These are phyloP conservation scores for Cephus runcator DNA, from an alignment of 2,888 invertebrate species.

Conservation along the genomic window DNA sequence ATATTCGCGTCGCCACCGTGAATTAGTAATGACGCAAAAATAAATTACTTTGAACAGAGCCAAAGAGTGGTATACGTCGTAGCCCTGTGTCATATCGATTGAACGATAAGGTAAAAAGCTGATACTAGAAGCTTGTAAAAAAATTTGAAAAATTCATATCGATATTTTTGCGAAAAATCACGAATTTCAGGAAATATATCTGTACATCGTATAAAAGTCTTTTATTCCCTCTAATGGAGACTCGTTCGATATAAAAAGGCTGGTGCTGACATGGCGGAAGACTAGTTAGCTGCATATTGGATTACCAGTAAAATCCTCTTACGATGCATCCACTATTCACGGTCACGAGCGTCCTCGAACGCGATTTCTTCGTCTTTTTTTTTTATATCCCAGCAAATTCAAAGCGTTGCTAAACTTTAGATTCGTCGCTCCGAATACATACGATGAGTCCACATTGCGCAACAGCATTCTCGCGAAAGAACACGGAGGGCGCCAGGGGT, in stretches of 20 bases:
- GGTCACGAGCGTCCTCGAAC: not conserved
- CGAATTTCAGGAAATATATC: too few species aligned
- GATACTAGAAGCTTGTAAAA: too few species aligned
- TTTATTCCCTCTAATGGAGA: not conserved
- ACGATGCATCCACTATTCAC: constrained; percentile 36
- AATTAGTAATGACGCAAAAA: not conserved
- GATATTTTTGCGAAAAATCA: too few species aligned
- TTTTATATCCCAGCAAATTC: not conserved
- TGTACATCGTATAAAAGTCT: too few species aligned
- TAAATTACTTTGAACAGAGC: not conserved
- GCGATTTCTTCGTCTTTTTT: not conserved
- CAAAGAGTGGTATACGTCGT: too few species aligned
- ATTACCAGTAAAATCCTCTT: constrained; percentile 58
- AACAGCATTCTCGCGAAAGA: not conserved
- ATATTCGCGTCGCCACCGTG: not conserved
- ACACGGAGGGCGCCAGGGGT: not conserved
- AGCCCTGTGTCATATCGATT: not conserved
- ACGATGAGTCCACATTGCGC: not conserved
- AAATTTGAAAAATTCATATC: too few species aligned
- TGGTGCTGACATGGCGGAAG: not conserved
- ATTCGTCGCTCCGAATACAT: not conserved
- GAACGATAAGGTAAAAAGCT: not conserved
- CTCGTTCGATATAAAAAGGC: not conserved
- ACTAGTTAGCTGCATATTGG: constrained; percentile 46
- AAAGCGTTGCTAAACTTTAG: not conserved